Percentiles rank a stretch among this genome's conserved stretches.
These are phyloP conservation scores for Syrmaticus mikado DNA, from an alignment of 2,113 vertebrate genomes.

Conservation along the genomic window DNA sequence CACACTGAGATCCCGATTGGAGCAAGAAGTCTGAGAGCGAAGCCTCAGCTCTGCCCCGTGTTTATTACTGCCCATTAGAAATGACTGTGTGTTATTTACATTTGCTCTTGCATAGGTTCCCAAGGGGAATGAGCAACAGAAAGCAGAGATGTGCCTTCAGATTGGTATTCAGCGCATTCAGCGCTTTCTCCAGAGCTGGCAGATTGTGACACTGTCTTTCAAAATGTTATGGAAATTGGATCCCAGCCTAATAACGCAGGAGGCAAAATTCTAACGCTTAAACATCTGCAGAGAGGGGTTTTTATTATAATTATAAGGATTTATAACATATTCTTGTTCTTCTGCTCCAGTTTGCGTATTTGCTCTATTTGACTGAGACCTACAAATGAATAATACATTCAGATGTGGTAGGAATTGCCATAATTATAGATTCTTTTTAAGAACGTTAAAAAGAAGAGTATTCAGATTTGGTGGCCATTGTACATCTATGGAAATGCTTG, in stretches of 20 bases:
- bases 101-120: background rate
- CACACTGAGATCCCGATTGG: accelerated
- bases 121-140: background rate
- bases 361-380: conserved; percentile 14
- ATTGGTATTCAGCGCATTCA: conserved; percentile 7
- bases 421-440: conserved; percentile 43
- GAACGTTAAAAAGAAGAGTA: background rate
- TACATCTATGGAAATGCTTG: background rate
- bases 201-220: conserved; percentile 27
- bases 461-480: conserved; percentile 4
- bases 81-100: background rate
- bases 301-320: conserved; percentile 59
- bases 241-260: conserved; percentile 36
- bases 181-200: background rate
- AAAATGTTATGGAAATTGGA: conserved; percentile 39
- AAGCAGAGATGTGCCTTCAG: background rate
- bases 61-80: background rate
- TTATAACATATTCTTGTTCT: conserved; percentile 35
- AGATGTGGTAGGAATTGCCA: background rate
- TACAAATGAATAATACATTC: conserved; percentile 40
- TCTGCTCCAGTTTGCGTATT: conserved; percentile 36
- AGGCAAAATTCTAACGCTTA: conserved; percentile 14
- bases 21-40: background rate
- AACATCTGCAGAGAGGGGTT: conserved; percentile 44
- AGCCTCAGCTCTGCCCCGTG: background rate